These are phyloP conservation scores for Ormyrus labotus DNA, from an alignment of 2,888 invertebrate species.

Conservation along the genomic window DNA sequence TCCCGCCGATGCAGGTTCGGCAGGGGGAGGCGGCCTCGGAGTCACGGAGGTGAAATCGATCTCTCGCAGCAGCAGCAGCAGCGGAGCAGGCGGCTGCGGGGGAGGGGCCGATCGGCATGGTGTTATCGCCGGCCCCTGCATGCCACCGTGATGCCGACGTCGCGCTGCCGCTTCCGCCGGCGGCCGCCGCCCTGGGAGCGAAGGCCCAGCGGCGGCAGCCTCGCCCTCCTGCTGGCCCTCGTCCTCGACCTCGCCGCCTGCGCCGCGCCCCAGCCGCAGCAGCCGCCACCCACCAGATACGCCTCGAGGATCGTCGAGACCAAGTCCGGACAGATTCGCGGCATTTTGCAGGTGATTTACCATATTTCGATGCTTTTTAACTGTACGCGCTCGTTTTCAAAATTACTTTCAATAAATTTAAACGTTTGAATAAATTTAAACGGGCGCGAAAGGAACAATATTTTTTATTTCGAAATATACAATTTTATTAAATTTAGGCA, in stretches of 20 bases:
- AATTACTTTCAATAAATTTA: too few relatives aligned
- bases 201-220: conserved; percentile 48
- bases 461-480: too few relatives aligned
- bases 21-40: too few relatives aligned
- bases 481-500: too few relatives aligned
- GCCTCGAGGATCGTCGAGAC: conserved; percentile 89
- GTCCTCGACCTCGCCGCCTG: conserved; percentile 56
- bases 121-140: conserved; percentile 70
- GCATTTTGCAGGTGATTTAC: conserved; percentile 71
- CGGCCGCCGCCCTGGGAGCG: conserved; percentile 66
- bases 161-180: conserved; percentile 69
- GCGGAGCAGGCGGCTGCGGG: background rate
- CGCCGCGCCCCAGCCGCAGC: conserved; percentile 35
- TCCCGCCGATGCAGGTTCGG: too few relatives aligned
- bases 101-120: conserved; percentile 63
- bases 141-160: conserved; percentile 62
- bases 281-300: conserved; percentile 81
- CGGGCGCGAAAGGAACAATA: too few relatives aligned
- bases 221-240: conserved; percentile 58
- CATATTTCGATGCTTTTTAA: too few relatives aligned
- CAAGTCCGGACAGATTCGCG: conserved; percentile 76
- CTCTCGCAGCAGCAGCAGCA: background rate
- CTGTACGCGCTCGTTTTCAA: too few relatives aligned
- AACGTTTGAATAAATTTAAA: too few relatives aligned
- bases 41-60: too few relatives aligned